Evolutionary conservation across 2,113 vertebrate genomes (phyloP).

Genomic region (Dipodomys stephensi): DNA sequence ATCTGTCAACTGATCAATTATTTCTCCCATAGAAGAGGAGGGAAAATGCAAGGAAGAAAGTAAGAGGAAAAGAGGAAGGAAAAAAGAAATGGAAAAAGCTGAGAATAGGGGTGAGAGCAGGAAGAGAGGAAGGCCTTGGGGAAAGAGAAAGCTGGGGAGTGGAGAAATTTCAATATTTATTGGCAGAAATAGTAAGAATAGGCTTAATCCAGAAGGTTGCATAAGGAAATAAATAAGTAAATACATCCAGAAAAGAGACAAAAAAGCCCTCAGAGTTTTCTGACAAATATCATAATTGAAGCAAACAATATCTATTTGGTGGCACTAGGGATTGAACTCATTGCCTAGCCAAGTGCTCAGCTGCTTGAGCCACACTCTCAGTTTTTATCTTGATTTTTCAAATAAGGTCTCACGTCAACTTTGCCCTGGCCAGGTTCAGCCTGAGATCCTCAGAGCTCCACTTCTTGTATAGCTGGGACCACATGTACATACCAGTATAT

Average conservation of each 20-base stretch:
- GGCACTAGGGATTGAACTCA: no score
- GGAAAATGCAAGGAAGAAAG: constrained; percentile 49
- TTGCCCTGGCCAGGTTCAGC: no score
- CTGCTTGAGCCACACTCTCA: no score
- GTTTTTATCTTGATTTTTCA: no score
- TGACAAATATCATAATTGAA: not conserved
- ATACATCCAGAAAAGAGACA: not conserved
- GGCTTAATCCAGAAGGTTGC: not conserved
- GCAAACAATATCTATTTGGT: not conserved
- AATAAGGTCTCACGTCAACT: no score
- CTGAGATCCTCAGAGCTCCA: no score
- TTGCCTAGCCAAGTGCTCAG: no score
- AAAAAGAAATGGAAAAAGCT: not conserved
- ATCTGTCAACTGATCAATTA: constrained; percentile 82
- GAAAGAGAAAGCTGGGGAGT: not conserved
- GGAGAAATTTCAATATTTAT: not conserved
- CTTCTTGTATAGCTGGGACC: no score
- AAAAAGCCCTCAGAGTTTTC: not conserved
- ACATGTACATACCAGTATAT: no score
- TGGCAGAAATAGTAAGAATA: not conserved
- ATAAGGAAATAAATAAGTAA: not conserved
- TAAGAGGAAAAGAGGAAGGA: not conserved
- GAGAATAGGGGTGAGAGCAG: not conserved
- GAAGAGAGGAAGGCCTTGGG: not conserved
- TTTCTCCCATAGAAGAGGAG: constrained; percentile 60